These are phyloP conservation scores for Pithys albifrons DNA, from an alignment of 2,113 vertebrate genomes.

Conservation along the genomic window DNA sequence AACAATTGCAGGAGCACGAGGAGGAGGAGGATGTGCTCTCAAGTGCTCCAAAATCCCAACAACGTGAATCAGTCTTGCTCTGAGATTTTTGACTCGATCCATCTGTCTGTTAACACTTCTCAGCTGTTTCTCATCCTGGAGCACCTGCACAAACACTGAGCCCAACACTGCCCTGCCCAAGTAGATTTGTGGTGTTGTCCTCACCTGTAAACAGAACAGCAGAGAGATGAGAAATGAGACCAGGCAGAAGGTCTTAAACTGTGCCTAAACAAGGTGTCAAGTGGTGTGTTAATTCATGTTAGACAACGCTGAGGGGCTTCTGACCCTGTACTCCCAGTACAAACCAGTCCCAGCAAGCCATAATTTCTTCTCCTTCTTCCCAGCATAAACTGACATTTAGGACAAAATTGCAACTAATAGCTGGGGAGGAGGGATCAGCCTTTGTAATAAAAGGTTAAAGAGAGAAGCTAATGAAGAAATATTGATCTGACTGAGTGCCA, in stretches of 20 bases:
- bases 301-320: accelerated
- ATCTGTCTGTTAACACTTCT: background rate
- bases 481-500: background rate
- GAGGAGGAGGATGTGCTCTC: background rate
- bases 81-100: background rate
- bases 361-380: background rate
- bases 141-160: background rate
- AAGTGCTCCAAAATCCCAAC: background rate
- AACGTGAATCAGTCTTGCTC: background rate
- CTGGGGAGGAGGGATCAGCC: background rate
- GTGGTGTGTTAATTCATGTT: background rate
- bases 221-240: background rate
- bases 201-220: background rate
- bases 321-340: background rate
- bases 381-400: background rate
- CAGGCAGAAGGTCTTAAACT: background rate
- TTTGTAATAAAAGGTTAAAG: background rate
- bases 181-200: background rate
- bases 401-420: background rate
- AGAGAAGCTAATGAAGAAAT: background rate
- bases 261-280: background rate
- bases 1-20: background rate
- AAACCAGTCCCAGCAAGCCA: background rate
- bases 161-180: background rate
- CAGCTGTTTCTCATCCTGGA: background rate